Percentiles rank a stretch among this genome's conserved stretches.
Evolutionary conservation across 1,140 invertebrate species (phyloP).

Genomic region (Drosophila sproati): DNA sequence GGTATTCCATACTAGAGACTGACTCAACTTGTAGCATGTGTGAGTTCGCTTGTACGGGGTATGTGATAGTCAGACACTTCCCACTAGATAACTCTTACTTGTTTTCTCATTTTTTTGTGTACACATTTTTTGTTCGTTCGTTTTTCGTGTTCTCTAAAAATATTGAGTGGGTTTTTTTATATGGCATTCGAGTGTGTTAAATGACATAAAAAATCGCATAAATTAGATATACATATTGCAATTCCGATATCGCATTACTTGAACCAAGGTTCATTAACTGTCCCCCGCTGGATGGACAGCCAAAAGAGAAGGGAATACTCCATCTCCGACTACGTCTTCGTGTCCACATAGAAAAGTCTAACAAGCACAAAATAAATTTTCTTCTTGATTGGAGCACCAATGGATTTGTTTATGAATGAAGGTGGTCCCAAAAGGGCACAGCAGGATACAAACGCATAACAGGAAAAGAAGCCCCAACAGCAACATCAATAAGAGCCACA

Average conservation of each 20-base stretch:
- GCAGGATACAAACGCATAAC: slow-evolving; percentile 70
- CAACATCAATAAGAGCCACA: slow-evolving; percentile 53
- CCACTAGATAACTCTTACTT: not conserved
- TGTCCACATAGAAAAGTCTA: slow-evolving; percentile 38
- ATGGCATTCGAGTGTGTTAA: slow-evolving; percentile 73
- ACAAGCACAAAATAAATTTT: slow-evolving; percentile 38
- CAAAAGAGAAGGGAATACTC: slow-evolving; percentile 66
- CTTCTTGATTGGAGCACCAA: slow-evolving; percentile 48
- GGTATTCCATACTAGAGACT: too few species aligned
- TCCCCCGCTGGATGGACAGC: slow-evolving; percentile 16
- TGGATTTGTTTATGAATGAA: slow-evolving; percentile 63
- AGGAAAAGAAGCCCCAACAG: slow-evolving; percentile 46
- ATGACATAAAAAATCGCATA: slow-evolving; percentile 76
- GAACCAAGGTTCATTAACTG: slow-evolving; percentile 76
- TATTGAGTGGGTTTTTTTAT: slow-evolving; percentile 70
- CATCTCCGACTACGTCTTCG: not conserved
- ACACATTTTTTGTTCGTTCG: slow-evolving; percentile 21
- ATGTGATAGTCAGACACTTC: not conserved
- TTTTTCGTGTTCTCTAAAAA: slow-evolving; percentile 55
- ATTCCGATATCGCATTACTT: slow-evolving; percentile 77
- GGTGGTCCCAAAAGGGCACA: slow-evolving; percentile 46
- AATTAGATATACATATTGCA: slow-evolving; percentile 79
- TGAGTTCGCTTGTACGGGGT: not conserved
- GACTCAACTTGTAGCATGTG: not conserved
- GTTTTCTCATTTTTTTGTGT: slow-evolving; percentile 19